Evolutionary conservation across 2,113 vertebrate genomes (phyloP).

Genomic region (Syngnathoides biaculeatus): DNA sequence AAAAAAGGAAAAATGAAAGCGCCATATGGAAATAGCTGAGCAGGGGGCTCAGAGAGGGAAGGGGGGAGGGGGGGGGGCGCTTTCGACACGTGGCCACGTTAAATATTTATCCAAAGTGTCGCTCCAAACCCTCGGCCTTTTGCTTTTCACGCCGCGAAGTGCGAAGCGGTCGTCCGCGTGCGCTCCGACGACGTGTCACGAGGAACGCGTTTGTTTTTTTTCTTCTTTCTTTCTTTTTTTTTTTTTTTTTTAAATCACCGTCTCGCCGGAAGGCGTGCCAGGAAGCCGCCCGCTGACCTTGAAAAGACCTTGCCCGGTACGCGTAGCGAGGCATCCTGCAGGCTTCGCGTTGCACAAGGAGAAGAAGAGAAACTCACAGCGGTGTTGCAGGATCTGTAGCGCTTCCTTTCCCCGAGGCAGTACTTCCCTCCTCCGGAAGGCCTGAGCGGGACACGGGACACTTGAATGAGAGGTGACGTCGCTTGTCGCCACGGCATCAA

Average conservation of each 20-base stretch:
- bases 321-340: not conserved
- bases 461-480: constrained; percentile 3
- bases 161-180: constrained; percentile 25
- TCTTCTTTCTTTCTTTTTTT: not conserved
- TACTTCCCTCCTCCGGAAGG: constrained; percentile 97
- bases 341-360: constrained; percentile 2
- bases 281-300: constrained; percentile 25
- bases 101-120: constrained; percentile 62
- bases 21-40: constrained; percentile 56
- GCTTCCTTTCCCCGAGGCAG: constrained; percentile 94
- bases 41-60: constrained; percentile 1
- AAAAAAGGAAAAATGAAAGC: constrained; percentile 1
- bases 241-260: constrained; percentile 15
- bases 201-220: constrained; percentile 19
- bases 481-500: not conserved
- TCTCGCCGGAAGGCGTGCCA: constrained; percentile 24
- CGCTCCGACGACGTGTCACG: constrained; percentile 33
- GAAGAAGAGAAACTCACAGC: constrained; percentile 82
- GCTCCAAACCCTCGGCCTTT: constrained; percentile 32
- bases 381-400: constrained; percentile 94
- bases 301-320: constrained; percentile 11
- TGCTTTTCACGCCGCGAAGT: constrained; percentile 30
- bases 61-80: not conserved
- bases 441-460: constrained; percentile 74
- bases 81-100: constrained; percentile 37